Conservation (phyloP, 2,888 invertebrate genomes). For the Cryptops parisi region DNA sequence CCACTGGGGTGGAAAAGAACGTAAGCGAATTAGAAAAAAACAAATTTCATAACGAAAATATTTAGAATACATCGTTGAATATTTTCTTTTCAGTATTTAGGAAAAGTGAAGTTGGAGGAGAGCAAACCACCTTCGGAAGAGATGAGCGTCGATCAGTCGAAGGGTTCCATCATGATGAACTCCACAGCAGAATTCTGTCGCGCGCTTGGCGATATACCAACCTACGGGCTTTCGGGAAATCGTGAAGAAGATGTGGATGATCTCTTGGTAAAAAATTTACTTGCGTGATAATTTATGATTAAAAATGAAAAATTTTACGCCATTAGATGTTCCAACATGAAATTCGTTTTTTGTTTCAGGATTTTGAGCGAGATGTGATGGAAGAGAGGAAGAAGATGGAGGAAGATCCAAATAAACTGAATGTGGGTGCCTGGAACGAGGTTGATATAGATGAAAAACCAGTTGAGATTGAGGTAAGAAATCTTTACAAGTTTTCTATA, state of each 20-base stretch:
- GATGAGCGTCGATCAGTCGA: too few relatives aligned
- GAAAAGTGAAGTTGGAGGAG: not conserved
- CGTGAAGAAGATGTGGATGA: conserved; percentile 64
- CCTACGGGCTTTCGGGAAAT: conserved; percentile 81
- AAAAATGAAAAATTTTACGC: not conserved
- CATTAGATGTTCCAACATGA: not conserved
- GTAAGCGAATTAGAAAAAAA: too few relatives aligned
- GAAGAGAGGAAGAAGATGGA: conserved; percentile 27
- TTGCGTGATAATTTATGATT: not conserved
- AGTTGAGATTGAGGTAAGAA: conserved; percentile 27
- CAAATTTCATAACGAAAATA: too few relatives aligned
- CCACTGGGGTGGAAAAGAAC: too few relatives aligned
- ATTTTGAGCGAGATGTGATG: conserved; percentile 36
- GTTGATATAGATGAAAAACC: conserved; percentile 47
- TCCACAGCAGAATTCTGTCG: conserved; percentile 94
- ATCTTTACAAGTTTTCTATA: too few relatives aligned
- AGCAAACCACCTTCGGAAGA: not conserved
- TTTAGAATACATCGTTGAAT: too few relatives aligned
- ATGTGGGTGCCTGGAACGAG: conserved; percentile 64
- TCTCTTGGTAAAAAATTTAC: conserved; percentile 37
- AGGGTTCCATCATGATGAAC: conserved; percentile 55
- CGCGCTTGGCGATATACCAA: conserved; percentile 87
- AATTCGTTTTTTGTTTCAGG: conserved; percentile 29
- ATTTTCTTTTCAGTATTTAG: too few relatives aligned
- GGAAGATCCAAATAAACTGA: conserved; percentile 41